Conservation (phyloP, 2,888 invertebrate genomes). For the Polydrusus cervinus region DNA sequence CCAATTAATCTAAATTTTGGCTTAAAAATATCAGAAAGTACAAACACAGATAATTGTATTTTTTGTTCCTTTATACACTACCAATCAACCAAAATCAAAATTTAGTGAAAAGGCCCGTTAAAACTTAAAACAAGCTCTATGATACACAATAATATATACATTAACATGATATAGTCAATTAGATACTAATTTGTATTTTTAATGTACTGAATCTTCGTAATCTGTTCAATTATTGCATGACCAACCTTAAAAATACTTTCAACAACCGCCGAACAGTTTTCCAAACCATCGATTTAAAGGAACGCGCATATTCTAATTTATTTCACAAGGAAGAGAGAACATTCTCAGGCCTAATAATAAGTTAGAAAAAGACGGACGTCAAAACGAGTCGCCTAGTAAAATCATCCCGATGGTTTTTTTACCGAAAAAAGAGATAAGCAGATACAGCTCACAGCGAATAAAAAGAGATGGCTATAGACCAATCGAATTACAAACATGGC, state of each 20-base stretch:
- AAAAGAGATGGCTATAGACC: conserved; percentile 22
- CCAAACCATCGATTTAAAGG: conserved; percentile 26
- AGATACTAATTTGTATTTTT: no score
- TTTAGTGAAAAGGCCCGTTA: no score
- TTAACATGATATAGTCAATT: no score
- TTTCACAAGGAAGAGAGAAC: conserved; percentile 1
- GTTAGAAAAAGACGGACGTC: conserved; percentile 3
- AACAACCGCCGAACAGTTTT: conserved; percentile 21
- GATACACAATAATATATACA: no score
- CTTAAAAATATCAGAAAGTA: no score
- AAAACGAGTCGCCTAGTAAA: conserved; percentile 10
- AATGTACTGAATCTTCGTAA: no score
- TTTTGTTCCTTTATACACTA: no score
- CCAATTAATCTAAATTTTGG: no score
- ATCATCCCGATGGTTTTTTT: conserved; percentile 18
- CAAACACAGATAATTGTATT: no score
- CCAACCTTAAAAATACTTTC: background rate
- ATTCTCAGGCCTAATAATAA: background rate
- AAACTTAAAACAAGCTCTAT: no score
- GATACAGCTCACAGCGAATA: background rate
- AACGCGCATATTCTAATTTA: conserved; percentile 29
- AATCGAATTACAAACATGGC: conserved; percentile 34
- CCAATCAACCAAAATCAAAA: no score
- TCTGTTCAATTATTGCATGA: no score
- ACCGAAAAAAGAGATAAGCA: conserved; percentile 18